Percentiles rank a stretch among this genome's conserved stretches.
These are phyloP conservation scores for Otolemur garnettii DNA, from an alignment of 2,113 vertebrate species.

Conservation along the genomic window DNA sequence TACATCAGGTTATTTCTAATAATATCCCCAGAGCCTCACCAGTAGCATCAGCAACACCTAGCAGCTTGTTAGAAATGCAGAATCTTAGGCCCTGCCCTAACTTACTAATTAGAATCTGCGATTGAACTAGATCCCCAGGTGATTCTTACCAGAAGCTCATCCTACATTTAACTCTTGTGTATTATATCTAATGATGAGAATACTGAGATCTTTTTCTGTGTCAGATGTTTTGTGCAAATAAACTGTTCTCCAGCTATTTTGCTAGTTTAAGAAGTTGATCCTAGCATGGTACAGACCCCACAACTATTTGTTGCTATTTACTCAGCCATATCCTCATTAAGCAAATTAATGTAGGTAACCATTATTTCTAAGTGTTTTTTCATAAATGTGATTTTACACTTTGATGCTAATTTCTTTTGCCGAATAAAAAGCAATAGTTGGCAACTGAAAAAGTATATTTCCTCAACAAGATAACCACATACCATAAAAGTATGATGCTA, in stretches of 20 bases:
- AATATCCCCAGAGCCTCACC: not conserved
- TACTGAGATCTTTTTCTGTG: not conserved
- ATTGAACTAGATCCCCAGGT: not conserved
- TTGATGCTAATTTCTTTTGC: not conserved
- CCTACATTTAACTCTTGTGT: not conserved
- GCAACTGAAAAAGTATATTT: no score
- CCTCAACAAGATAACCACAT: no score
- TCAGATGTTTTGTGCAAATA: not conserved
- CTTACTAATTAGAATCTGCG: not conserved
- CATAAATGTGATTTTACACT: conserved; percentile 36
- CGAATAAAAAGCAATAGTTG: no score
- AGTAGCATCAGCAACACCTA: not conserved
- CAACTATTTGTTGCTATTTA: not conserved
- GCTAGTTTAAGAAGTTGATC: conserved; percentile 51
- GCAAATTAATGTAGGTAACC: not conserved
- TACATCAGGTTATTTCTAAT: conserved; percentile 23
- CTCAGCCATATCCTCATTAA: not conserved
- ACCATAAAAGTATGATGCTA: not conserved
- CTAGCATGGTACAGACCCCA: not conserved
- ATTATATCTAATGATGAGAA: not conserved
- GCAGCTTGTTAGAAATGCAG: not conserved
- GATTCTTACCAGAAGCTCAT: not conserved
- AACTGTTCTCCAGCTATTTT: not conserved
- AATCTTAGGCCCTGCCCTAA: not conserved
- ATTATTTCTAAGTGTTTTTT: conserved; percentile 47